Evolutionary conservation across 2,113 vertebrate genomes (phyloP).

Genomic region (Carollia perspicillata): DNA sequence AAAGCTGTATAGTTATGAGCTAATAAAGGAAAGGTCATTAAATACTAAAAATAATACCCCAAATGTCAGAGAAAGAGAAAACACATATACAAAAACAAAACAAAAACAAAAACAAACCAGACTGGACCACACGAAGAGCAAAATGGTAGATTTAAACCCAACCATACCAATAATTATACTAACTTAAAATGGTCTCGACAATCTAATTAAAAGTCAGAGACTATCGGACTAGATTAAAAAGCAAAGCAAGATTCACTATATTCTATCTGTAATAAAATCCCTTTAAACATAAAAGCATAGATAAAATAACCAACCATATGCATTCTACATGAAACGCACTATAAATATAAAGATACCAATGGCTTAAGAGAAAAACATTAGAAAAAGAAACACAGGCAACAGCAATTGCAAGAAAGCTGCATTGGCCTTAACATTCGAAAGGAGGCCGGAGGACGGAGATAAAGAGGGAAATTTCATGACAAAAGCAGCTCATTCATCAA

Average conservation of each 20-base stretch:
- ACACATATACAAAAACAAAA: not conserved
- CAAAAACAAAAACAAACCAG: not conserved
- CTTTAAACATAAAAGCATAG: not conserved
- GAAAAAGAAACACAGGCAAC: not conserved
- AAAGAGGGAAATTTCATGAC: not conserved
- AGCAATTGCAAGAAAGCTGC: not conserved
- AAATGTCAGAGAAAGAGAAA: not conserved
- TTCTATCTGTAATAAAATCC: not conserved
- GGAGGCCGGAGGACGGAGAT: not conserved
- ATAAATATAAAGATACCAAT: not conserved
- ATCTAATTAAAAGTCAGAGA: not conserved
- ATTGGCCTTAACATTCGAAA: not conserved
- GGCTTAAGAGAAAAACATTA: not conserved
- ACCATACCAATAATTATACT: not conserved
- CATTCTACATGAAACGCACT: not conserved
- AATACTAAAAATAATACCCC: not conserved
- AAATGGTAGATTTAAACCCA: not conserved
- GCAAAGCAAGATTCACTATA: not conserved
- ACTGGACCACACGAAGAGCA: not conserved
- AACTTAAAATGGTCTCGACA: not conserved
- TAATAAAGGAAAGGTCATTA: not conserved
- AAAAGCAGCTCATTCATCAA: not conserved
- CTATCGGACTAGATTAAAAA: not conserved
- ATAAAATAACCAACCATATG: not conserved
- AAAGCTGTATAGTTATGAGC: not conserved